Evolutionary conservation across 2,113 vertebrate genomes (phyloP), one percentile per base, ranked within the genome.

Genomic region (Ameiurus melas): DNA sequence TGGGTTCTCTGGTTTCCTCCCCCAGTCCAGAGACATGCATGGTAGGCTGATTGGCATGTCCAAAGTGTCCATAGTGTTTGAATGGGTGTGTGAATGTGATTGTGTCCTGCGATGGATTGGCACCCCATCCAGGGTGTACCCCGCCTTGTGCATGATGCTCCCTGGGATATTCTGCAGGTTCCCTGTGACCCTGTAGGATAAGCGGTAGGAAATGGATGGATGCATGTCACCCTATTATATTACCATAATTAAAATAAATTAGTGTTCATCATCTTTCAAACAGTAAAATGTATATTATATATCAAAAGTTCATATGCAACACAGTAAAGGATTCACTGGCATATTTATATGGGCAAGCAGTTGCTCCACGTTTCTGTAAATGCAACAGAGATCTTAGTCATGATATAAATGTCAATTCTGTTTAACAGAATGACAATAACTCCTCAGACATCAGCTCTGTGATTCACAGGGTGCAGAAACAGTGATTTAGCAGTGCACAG

Each of bases 401-500:
- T 78, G 66, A 71, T 83, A 2, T 39, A 75, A 75, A 86, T 86
- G 77, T 53, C 75, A 81, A 25, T 43, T 68, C 30, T 70, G 75
- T 83, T 70, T 75, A 83, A 73, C 83, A 68, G 55, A 88, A 84
- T 88, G 39, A 64, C 57, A 84, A 55, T 77, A 75, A 62, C 33
- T 80, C 82, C 43, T 84, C 22, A 88, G 58, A 53, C 82, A 84
- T 88, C 71, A 73, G 83, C 71, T 78, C 82, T 78, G 81, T 20
- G 43, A 84, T 60, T 83, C 27, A 88, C 79, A 77, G 80, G 68
- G 43, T 83, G 64, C 30, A 85, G 19, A 75, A 68, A 75, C 58
- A 43, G 60, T 83, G 79, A 85, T 85, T 90, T 85, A 78, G 64
- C 64, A 84, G 30, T 80, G n/a, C 25, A 73, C 75, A 62, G 43